Base-by-base conservation (phyloP, 2,888 invertebrate species). In the Acleris holmiana region DNA sequence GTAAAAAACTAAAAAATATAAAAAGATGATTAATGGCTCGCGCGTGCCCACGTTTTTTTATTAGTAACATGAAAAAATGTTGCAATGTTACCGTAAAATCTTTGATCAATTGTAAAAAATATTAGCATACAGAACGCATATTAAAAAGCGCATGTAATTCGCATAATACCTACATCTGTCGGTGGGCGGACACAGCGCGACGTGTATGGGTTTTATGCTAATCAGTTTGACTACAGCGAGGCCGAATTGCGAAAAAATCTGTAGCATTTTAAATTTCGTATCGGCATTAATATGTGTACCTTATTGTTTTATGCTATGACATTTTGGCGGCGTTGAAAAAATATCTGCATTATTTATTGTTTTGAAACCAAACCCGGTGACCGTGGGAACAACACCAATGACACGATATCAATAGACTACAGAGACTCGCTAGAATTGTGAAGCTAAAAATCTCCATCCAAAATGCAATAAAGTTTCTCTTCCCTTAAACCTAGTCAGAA, bases 21-120 rank as follows among this genome's bases (percentile, higher is more conserved):
- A 55, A 58, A 65, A 73, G 73, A 69, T 73, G 68, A 70, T 72
- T 79, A 65, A 76, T 72, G 68, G 64, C 64, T 70, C 5, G 71
- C 90, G 84, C 89, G 88, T 90, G 90, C 89, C 89, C 88, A 85
- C 82, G 73, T 73, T 84, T 89, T 88, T 88, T 86, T 82, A 71
- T 61, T 59, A 61, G 56, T 67, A 71, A 68, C 49, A 60, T 69
- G 73, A 84, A 83, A 86, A 83, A 75, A 77, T 77, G 74, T 83
- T 83, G 78, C 73, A 76, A 75, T 73, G 74, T 76, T 75, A 72
- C 73, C 71, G 66, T 64, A 65, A 69, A 73, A 55, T 72, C 65
- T 77, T 76, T 79, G 73, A 79, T 77, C 74, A 77, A 80, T 78
- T 72, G 74, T 77, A 82, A 80, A 78, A 81, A 76, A 72, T 40